These are phyloP conservation scores for Gila robusta DNA, from an alignment of 2,797 vertebrate species.

Conservation along the genomic window DNA sequence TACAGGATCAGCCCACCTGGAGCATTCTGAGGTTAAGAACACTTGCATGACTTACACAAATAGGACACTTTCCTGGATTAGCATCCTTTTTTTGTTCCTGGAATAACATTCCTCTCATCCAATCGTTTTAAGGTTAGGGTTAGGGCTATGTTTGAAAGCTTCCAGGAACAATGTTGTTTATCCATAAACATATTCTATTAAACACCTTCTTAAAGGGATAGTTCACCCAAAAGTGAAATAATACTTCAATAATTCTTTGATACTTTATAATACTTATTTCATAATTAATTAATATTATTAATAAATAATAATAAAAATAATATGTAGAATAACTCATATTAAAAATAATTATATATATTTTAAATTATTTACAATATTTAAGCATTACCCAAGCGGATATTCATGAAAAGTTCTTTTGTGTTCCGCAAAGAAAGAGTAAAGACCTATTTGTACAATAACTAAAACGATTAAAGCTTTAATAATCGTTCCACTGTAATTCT, in stretches of 20 bases:
- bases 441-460: neutral
- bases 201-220: neutral
- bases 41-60: constrained; percentile 14
- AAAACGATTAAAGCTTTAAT: neutral
- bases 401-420: neutral
- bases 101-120: constrained; percentile 8
- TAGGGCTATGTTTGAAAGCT: neutral
- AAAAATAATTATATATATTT: neutral
- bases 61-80: constrained; percentile 7
- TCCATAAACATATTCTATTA: neutral
- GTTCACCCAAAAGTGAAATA: neutral
- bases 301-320: no score
- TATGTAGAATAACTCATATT: no score
- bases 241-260: neutral
- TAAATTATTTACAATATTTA: neutral
- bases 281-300: neutral
- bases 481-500: neutral
- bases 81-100: neutral
- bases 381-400: neutral
- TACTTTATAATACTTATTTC: neutral
- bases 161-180: constrained; percentile 8
- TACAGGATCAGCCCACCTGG: constrained; percentile 19
- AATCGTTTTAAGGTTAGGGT: neutral
- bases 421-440: neutral
- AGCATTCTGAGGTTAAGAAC: neutral